Percentiles rank a stretch among this genome's conserved stretches.
Evolutionary conservation across 1,140 invertebrate genomes (phyloP).

Genomic region (Trichonephila clavata): DNA sequence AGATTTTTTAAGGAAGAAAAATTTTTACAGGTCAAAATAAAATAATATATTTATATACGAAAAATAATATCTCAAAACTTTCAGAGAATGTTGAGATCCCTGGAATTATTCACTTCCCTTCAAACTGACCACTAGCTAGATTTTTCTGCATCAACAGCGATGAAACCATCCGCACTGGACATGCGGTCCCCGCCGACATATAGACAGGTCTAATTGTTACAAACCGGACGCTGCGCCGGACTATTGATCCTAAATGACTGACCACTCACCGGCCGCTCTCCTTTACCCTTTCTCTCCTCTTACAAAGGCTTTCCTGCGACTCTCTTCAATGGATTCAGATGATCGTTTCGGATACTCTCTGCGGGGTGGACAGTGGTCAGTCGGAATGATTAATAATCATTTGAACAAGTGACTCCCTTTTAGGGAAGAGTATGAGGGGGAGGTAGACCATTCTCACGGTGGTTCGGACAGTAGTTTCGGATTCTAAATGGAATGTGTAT

Average conservation of each 20-base stretch:
- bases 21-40: too few relatives aligned
- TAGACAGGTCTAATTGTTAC: constrained; percentile 61
- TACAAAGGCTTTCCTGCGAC: background rate
- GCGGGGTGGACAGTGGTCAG: constrained; percentile 24
- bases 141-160: too few relatives aligned
- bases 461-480: background rate
- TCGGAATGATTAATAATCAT: background rate
- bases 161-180: background rate
- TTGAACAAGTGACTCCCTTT: constrained; percentile 17
- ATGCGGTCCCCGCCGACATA: background rate
- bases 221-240: constrained; percentile 26
- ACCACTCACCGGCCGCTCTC: constrained; percentile 37
- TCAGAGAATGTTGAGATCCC: too few relatives aligned
- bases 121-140: too few relatives aligned
- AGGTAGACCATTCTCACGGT: background rate
- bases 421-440: background rate
- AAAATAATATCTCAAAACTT: too few relatives aligned
- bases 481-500: background rate
- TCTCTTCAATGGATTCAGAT: background rate
- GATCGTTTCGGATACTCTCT: background rate
- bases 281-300: constrained; percentile 7
- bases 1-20: too few relatives aligned
- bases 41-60: too few relatives aligned
- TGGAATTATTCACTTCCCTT: too few relatives aligned
- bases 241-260: constrained; percentile 50